Percentiles rank a stretch among this genome's conserved stretches.
Conservation (phyloP, 2,113 vertebrate species). For the Tricholaema leucomelas region DNA sequence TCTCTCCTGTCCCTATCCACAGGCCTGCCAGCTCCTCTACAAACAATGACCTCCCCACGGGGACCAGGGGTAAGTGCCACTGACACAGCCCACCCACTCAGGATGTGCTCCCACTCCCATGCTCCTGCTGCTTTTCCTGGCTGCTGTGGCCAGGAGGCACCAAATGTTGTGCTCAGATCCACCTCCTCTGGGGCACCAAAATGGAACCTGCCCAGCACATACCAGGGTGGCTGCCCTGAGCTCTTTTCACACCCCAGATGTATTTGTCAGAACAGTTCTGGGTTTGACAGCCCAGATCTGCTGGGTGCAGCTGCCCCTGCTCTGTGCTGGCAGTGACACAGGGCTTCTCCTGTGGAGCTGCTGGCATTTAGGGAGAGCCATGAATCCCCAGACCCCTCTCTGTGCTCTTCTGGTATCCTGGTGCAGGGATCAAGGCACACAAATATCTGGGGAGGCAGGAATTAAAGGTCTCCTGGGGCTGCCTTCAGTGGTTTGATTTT, state of each 20-base stretch:
- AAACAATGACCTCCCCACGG: slow-evolving; percentile 35
- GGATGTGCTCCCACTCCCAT: not conserved
- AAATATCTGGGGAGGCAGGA: not conserved
- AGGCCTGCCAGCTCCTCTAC: not conserved
- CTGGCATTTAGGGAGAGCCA: not conserved
- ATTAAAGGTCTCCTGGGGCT: not conserved
- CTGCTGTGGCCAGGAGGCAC: not conserved
- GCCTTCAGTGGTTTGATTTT: not conserved
- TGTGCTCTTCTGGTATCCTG: not conserved
- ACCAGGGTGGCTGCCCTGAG: not conserved
- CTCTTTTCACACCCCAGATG: not conserved
- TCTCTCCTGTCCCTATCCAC: not conserved
- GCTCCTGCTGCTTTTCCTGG: not conserved
- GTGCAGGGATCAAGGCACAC: not conserved
- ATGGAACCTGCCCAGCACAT: not conserved
- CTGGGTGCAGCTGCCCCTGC: not conserved
- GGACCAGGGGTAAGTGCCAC: slow-evolving; percentile 85
- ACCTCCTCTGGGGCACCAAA: not conserved
- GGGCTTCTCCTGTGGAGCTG: not conserved
- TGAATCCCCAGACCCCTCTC: not conserved
- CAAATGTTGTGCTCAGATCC: not conserved
- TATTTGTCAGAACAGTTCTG: not conserved
- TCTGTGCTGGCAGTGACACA: not conserved
- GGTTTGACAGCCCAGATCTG: not conserved
- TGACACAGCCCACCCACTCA: accelerated